Base-by-base conservation (phyloP, 2,888 invertebrate genomes). In the Epirrita christyi region DNA sequence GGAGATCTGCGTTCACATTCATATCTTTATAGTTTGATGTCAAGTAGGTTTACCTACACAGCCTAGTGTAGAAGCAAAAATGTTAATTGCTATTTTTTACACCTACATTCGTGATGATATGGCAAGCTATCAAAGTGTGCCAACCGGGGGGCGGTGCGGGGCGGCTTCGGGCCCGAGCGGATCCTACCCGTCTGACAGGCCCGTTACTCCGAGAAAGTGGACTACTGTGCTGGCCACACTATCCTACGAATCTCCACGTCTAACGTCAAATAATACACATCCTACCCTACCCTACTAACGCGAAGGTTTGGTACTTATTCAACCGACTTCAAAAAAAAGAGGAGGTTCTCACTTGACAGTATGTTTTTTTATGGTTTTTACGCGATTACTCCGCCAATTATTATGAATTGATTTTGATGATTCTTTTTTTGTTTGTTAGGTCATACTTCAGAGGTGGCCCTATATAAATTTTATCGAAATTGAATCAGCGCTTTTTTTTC, bases 191-290 rank as follows among this genome's bases (percentile, higher is more conserved):
- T 73, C 71, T 60, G 69, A 67, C 66, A 29, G 66, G 62, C 69
- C 78, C 76, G 76, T 76, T 74, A 76, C 73, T 76, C 66, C 68
- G 77, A 77, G 81, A 83, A 84, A 85, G 82, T 81, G 65, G 73
- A 64, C 67, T 59, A 55, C 37, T 32, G 15, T 43, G 52, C 63
- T 57, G 59, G 59, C 53, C 65, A 62, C 56, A 56, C 61, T 55
- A 68, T 65, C 63, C 60, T 63, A 61, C 51, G 54, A 58, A 61
- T 61, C 58, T 61, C 37, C 48, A 55, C 40, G 15, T 41, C 32
- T 50, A 43, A 54, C 62, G 51, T 52, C 51, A 6, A 32, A 21
- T 21, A 21, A 21, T n/a, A n/a, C 21, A 21, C 21, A 21, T 21
- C 21, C 21, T 21, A 21, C 21, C 21, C 21, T 3, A 21, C 21